These are phyloP conservation scores for Triplophysa bombifrons DNA, from an alignment of 2,797 vertebrate species.

Conservation along the genomic window DNA sequence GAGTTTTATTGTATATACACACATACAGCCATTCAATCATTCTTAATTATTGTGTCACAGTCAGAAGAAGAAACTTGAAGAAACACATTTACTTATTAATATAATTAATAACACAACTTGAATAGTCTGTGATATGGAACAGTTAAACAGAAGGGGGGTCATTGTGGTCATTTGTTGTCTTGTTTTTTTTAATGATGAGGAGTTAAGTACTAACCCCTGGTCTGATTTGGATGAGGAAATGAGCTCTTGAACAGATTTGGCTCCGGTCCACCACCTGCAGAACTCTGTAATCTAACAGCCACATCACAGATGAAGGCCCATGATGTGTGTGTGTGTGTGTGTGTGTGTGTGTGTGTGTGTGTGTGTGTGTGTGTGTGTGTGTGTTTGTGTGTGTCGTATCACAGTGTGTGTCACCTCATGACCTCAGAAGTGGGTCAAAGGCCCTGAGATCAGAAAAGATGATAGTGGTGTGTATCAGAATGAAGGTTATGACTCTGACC, in stretches of 20 bases:
- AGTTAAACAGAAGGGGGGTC: too few relatives aligned
- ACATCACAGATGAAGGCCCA: constrained; percentile 19
- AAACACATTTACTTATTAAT: too few relatives aligned
- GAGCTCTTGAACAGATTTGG: constrained; percentile 28
- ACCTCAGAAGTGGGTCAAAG: constrained; percentile 21
- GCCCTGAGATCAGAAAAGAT: constrained; percentile 8
- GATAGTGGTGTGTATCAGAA: not conserved
- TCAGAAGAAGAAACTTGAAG: too few relatives aligned
- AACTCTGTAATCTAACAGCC: constrained; percentile 22
- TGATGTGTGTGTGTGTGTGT: constrained; percentile 4
- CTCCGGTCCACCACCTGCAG: not conserved
- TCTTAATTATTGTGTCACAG: too few relatives aligned
- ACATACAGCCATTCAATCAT: too few relatives aligned
- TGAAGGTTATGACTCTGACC: not conserved
- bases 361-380: constrained; percentile 6
- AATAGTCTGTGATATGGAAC: too few relatives aligned
- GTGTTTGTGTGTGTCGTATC: too few relatives aligned
- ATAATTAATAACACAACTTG: too few relatives aligned
- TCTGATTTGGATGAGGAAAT: constrained; percentile 37
- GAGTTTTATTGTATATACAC: too few relatives aligned
- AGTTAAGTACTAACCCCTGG: not conserved
- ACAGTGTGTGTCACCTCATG: not conserved
- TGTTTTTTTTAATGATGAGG: not conserved
- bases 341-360: constrained; percentile 10
- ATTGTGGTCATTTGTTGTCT: not conserved